phyloP scores from a whole-genome alignment of 2,113 vertebrate species.

The Ivindomyrus marchei region DNA sequence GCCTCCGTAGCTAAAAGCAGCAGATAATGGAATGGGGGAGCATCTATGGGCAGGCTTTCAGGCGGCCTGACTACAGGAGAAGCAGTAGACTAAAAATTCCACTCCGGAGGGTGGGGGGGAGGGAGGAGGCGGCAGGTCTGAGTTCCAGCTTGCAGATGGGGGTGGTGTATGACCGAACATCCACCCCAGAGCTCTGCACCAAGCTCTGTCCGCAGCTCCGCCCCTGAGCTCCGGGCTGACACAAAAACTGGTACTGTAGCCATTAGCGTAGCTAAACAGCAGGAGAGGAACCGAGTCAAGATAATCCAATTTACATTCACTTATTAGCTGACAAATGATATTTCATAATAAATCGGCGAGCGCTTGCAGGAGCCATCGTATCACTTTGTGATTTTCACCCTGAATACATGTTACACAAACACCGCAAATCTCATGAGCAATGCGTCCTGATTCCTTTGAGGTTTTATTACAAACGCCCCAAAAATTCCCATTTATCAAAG shows the following conservation, averaged over 20 bases:
- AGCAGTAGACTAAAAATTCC: not conserved
- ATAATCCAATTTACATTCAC: slow-evolving; percentile 8
- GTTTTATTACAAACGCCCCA: not conserved
- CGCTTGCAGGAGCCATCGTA: not conserved
- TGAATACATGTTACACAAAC: not conserved
- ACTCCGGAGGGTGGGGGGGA: not conserved
- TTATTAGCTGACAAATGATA: slow-evolving; percentile 9
- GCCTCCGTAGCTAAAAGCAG: not conserved
- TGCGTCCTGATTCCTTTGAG: not conserved
- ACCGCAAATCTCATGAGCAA: slow-evolving; percentile 2
- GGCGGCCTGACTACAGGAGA: not conserved
- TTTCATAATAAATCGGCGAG: not conserved
- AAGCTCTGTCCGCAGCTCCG: not conserved
- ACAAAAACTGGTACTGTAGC: not conserved
- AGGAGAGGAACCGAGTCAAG: not conserved
- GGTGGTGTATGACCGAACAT: not conserved
- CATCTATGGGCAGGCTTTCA: not conserved
- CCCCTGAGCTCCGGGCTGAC: not conserved
- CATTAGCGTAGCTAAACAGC: not conserved
- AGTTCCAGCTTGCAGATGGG: not conserved
- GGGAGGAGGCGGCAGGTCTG: not conserved
- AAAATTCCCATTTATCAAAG: slow-evolving; percentile 8
- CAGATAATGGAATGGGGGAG: not conserved
- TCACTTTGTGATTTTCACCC: slow-evolving; percentile 1
- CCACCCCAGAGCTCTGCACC: not conserved